These are phyloP conservation scores for Thaleichthys pacificus DNA, from an alignment of 2,797 vertebrate species.

Conservation along the genomic window DNA sequence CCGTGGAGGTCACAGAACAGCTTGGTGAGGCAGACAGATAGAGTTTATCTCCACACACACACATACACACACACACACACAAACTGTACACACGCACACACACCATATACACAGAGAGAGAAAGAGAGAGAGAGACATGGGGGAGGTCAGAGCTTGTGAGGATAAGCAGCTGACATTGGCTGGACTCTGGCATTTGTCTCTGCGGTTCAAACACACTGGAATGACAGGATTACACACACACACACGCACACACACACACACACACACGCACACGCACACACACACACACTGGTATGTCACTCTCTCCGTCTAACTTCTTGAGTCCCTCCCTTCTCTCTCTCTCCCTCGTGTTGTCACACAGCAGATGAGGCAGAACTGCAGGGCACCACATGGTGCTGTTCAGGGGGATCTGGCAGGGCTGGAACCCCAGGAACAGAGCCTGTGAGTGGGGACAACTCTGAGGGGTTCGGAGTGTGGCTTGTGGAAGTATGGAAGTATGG, in stretches of 20 bases:
- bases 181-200: neutral
- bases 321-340: neutral
- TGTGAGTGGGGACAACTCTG: no score
- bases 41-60: neutral
- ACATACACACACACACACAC: no score
- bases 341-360: neutral
- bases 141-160: neutral
- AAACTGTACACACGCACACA: no score
- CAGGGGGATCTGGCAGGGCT: neutral
- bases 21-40: neutral
- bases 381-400: neutral
- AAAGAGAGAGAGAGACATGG: neutral
- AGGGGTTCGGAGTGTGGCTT: no score
- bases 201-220: neutral
- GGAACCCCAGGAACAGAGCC: neutral
- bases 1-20: neutral
- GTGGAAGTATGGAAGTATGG: no score
- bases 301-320: neutral
- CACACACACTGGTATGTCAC: neutral
- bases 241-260: constrained; percentile 1
- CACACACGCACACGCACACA: neutral
- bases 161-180: neutral
- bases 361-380: neutral
- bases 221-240: constrained; percentile 1
- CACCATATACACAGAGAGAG: neutral